phyloP scores from a whole-genome alignment of 2,113 vertebrate genomes.

The Amphiprion ocellaris region DNA sequence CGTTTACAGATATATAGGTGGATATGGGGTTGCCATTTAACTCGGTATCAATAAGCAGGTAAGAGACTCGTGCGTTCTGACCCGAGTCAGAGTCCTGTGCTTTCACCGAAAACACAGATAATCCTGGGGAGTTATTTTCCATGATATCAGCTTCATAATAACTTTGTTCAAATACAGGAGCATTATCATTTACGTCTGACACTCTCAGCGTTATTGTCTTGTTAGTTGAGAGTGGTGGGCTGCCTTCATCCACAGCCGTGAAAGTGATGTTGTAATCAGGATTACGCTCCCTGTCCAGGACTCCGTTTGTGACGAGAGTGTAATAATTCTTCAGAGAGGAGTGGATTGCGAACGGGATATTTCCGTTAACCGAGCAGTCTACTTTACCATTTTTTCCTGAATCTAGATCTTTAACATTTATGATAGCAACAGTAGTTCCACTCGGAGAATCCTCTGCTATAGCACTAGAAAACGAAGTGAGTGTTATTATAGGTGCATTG shows the following conservation, averaged over 20 bases:
- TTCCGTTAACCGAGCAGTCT: slow-evolving; percentile 55
- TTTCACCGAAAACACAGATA: slow-evolving; percentile 62
- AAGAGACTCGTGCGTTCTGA: slow-evolving; percentile 80
- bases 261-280: slow-evolving; percentile 71
- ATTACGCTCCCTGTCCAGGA: slow-evolving; percentile 60
- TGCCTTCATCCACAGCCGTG: slow-evolving; percentile 68
- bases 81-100: slow-evolving; percentile 74
- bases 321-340: slow-evolving; percentile 72
- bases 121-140: slow-evolving; percentile 76
- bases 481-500: slow-evolving; percentile 80
- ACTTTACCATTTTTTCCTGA: slow-evolving; percentile 69
- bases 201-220: slow-evolving; percentile 73
- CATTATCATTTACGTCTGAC: slow-evolving; percentile 86
- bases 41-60: slow-evolving; percentile 58
- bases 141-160: slow-evolving; percentile 70
- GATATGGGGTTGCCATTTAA: slow-evolving; percentile 70
- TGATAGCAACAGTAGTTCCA: slow-evolving; percentile 70
- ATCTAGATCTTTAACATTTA: slow-evolving; percentile 77
- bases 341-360: slow-evolving; percentile 69
- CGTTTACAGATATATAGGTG: slow-evolving; percentile 73
- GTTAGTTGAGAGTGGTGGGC: slow-evolving; percentile 62
- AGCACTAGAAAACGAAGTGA: slow-evolving; percentile 76
- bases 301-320: slow-evolving; percentile 56
- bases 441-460: slow-evolving; percentile 63
- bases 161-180: slow-evolving; percentile 73